Conservation (phyloP, 2,797 vertebrate species). For the Nothura maculosa region DNA sequence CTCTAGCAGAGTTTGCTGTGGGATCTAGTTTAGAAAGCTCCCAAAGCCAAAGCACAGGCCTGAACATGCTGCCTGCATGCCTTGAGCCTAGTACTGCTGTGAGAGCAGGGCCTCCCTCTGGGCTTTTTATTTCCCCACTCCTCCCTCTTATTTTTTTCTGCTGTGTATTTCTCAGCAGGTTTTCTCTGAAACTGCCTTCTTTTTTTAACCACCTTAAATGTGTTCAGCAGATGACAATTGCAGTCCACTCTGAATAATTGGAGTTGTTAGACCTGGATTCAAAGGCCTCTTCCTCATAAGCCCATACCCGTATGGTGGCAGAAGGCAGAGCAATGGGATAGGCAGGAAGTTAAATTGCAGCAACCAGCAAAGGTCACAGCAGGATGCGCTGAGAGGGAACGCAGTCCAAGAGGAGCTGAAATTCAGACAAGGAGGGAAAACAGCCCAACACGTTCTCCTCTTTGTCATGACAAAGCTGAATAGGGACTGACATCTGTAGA, state of each 20-base stretch:
- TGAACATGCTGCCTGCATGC: fast-evolving
- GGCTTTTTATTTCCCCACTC: neutral
- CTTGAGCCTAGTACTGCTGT: neutral
- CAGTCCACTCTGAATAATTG: neutral
- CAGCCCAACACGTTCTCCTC: neutral
- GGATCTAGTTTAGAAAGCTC: neutral
- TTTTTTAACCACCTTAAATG: neutral
- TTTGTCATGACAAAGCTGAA: neutral
- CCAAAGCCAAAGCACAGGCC: neutral
- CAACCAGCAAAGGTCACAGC: neutral
- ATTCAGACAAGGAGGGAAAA: neutral
- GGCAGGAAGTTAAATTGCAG: neutral
- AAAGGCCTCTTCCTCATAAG: neutral
- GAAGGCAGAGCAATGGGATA: neutral
- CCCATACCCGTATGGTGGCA: neutral
- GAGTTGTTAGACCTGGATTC: neutral
- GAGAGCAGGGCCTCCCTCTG: neutral
- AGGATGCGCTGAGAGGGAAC: fast-evolving
- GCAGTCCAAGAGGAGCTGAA: neutral
- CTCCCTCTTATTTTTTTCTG: neutral
- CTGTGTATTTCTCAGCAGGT: neutral
- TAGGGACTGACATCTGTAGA: neutral
- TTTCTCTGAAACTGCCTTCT: neutral
- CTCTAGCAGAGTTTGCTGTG: neutral
- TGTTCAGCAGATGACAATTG: neutral